phyloP scores from a whole-genome alignment of 2,113 vertebrate genomes.

The Oxyura jamaicensis region DNA sequence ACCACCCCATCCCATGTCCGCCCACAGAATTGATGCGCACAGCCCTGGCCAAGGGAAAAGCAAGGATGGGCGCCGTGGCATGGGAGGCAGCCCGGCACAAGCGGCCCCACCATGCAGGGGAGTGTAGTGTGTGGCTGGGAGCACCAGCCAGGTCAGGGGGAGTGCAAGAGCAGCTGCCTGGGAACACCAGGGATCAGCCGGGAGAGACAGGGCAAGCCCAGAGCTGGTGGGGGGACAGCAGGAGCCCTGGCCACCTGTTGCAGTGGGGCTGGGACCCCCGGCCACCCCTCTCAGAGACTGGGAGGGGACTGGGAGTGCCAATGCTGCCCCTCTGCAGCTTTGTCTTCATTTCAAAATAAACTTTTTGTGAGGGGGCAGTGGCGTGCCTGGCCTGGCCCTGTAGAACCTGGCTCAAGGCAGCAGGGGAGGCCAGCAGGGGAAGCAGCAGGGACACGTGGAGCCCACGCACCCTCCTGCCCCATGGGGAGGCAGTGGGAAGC shows the following conservation, averaged over 20 bases:
- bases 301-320: background rate
- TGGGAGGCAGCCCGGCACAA: too few species aligned
- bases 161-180: background rate
- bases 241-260: background rate
- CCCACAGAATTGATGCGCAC: accelerated
- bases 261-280: too few species aligned
- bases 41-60: background rate
- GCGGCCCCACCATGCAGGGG: accelerated
- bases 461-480: background rate
- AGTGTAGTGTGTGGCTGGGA: background rate
- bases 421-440: background rate
- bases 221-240: background rate
- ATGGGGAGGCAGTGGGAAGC: background rate
- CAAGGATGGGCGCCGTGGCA: accelerated
- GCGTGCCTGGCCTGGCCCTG: background rate
- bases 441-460: background rate
- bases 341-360: background rate
- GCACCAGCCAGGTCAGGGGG: background rate
- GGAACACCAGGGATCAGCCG: background rate
- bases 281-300: too few species aligned
- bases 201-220: background rate
- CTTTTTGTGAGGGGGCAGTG: background rate
- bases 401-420: background rate
- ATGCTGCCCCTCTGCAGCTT: background rate
- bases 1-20: background rate